phyloP scores from a whole-genome alignment of 2,888 invertebrate species.

The Ormyrus nitidulus region DNA sequence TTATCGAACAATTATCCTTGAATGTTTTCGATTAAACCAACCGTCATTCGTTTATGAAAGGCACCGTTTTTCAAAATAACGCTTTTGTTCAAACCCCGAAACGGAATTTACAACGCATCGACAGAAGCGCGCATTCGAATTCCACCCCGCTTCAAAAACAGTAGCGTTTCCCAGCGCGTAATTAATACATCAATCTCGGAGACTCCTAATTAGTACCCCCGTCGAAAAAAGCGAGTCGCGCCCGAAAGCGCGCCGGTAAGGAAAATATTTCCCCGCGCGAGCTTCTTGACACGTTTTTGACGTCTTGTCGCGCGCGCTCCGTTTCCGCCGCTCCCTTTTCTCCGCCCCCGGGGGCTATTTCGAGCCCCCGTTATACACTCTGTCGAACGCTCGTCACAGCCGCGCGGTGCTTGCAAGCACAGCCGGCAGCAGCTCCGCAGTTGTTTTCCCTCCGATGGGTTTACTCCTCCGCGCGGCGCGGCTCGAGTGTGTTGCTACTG shows the following conservation, averaged over 20 bases:
- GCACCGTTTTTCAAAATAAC: too few relatives aligned
- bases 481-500: too few relatives aligned
- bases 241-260: conserved; percentile 3
- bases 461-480: background rate
- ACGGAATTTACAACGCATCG: too few relatives aligned
- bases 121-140: too few relatives aligned
- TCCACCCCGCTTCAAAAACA: too few relatives aligned
- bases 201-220: conserved; percentile 3
- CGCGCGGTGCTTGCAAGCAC: too few relatives aligned
- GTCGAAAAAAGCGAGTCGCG: background rate
- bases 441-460: background rate
- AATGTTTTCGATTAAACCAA: too few relatives aligned
- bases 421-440: background rate
- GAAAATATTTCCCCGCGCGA: conserved; percentile 40
- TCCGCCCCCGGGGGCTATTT: conserved; percentile 30
- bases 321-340: conserved; percentile 48
- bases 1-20: too few relatives aligned
- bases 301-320: conserved; percentile 31
- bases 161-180: too few relatives aligned
- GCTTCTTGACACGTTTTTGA: conserved; percentile 34
- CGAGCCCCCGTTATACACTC: conserved; percentile 5
- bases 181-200: background rate
- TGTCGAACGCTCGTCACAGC: conserved; percentile 22
- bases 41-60: too few relatives aligned
- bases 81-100: too few relatives aligned